These are phyloP conservation scores for Pelochelys cantorii DNA, from an alignment of 2,797 vertebrate genomes.

Conservation along the genomic window DNA sequence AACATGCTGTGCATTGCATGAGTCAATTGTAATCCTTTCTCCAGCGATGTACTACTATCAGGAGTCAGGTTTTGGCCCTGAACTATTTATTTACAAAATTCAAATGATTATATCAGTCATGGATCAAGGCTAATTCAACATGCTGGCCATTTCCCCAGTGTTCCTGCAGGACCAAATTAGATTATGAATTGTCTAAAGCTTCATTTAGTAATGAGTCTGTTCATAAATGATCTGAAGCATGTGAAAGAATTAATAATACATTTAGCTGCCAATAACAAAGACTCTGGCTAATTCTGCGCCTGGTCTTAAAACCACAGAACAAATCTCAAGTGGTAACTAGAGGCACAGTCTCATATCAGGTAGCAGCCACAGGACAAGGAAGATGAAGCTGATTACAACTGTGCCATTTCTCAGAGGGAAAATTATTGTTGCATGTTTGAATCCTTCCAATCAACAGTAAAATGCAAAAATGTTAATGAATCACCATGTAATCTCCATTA, in stretches of 20 bases:
- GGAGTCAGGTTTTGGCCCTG: constrained; percentile 24
- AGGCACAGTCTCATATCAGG: background rate
- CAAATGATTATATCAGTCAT: background rate
- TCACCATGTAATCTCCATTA: background rate
- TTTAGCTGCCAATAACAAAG: background rate
- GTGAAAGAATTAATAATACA: background rate
- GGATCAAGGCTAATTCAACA: constrained; percentile 7
- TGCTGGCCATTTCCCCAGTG: background rate
- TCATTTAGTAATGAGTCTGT: background rate
- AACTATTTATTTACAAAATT: constrained; percentile 23
- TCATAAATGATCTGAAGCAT: background rate
- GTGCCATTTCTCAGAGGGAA: constrained; percentile 20
- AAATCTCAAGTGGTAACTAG: background rate
- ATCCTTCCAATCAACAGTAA: rapidly evolving
- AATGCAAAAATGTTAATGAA: constrained; percentile 9
- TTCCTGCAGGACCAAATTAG: background rate
- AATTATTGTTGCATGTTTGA: background rate
- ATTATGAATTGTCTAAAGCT: background rate
- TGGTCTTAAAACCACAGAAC: constrained; percentile 9
- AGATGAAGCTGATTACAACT: background rate
- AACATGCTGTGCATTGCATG: rapidly evolving
- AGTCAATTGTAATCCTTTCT: constrained; percentile 4
- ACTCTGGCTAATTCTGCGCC: background rate
- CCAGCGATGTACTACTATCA: constrained; percentile 5
- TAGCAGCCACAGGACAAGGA: background rate